Base-by-base conservation (phyloP, 2,113 vertebrate genomes). In the Coreoperca whiteheadi region DNA sequence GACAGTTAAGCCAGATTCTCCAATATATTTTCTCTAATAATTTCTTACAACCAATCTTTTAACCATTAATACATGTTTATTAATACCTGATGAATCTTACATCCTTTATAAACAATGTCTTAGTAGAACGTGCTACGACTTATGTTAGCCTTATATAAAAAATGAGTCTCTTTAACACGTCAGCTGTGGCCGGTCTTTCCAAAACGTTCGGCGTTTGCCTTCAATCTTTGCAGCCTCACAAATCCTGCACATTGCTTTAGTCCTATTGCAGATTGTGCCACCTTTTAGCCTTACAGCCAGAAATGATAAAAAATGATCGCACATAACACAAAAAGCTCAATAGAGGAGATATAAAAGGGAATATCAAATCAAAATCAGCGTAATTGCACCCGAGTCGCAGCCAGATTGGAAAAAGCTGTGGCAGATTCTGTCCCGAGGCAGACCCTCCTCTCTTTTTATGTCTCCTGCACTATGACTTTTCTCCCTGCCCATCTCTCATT, bases 401-500 rank as follows among this genome's bases (percentile, higher is more conserved):
- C n/a, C 32, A 21, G 74, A 74, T 65, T 81, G 23, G 23, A 46
- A 77, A 66, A 10, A 68, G 60, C 64, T 75, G 53, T 30, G 28
- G 8, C 37, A 67, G 53, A 64, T 48, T 68, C 41, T 20, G 59
- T 69, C 75, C 57, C 5, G 2, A 23, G 60, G 54, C 11, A 4
- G 75, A 21, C 37, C 53, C 53, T 74, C 32, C 66, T 32, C 59
- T 56, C 54, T 50, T 59, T 67, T 28, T 20, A 12, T 54, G 32
- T 77, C 51, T 61, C 30, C 74, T 70, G 21, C 57, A 15, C 57
- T 60, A 41, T 30, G 6, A 54, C 64, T 51, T 43, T 25, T 39
- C 66, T 74, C 65, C 30, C 65, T 74, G 32, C 41, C 73, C 75
- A 34, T 54, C 86, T 77, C 76, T 63, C 90, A 18, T 14, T 83